Evolutionary conservation across 2,888 invertebrate species (phyloP).

Genomic region (Icerya purchasi): DNA sequence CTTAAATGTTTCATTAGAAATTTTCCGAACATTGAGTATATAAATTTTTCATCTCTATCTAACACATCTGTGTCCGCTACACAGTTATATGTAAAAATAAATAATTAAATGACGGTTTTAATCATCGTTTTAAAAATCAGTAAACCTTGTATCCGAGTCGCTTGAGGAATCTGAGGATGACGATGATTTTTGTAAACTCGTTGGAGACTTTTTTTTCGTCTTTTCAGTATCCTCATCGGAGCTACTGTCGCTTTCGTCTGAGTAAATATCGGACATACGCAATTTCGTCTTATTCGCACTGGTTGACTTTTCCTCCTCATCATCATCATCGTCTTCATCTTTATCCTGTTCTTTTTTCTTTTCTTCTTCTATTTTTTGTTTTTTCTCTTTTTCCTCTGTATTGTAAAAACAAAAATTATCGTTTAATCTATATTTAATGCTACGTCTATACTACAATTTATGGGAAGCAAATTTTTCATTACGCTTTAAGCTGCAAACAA

Average conservation of each 20-base stretch:
- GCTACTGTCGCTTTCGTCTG: constrained; percentile 25
- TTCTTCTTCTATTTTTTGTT: constrained; percentile 28
- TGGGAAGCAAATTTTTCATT: background rate
- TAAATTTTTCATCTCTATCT: no score
- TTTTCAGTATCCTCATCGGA: constrained; percentile 20
- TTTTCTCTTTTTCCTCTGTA: constrained; percentile 29
- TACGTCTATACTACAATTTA: background rate
- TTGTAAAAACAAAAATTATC: background rate
- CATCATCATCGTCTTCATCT: constrained; percentile 23
- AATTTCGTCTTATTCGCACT: constrained; percentile 33
- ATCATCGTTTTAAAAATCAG: no score
- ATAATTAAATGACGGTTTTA: no score
- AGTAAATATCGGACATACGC: constrained; percentile 62
- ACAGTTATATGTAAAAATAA: no score
- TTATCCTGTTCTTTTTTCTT: constrained; percentile 26
- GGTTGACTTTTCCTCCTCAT: constrained; percentile 17
- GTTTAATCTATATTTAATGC: background rate
- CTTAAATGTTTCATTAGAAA: no score
- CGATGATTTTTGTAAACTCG: background rate
- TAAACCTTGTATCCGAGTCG: background rate
- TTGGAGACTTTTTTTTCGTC: background rate
- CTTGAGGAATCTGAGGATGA: background rate
- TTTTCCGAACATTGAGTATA: no score
- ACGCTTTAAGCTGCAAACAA: background rate
- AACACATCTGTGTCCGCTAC: no score